Conservation (phyloP, 2,113 vertebrate genomes). For the Sialia sialis region DNA sequence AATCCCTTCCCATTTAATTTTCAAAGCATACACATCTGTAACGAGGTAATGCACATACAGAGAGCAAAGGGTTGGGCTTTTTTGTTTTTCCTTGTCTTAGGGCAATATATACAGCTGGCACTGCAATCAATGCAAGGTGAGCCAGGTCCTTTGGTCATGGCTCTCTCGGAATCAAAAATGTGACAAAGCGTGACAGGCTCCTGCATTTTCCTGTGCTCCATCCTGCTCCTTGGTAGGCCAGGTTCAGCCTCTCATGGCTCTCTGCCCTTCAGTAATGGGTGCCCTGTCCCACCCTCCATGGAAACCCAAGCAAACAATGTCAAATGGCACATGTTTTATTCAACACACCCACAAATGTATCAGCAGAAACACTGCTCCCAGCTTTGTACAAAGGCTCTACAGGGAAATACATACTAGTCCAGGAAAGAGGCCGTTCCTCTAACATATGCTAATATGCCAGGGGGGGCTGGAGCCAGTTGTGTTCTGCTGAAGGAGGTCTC, state of each 20-base stretch:
- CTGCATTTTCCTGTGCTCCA: background rate
- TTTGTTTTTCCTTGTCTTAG: background rate
- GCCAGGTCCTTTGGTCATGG: background rate
- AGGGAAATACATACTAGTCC: background rate
- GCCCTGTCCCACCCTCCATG: background rate
- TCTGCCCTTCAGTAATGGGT: background rate
- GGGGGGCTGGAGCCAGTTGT: background rate
- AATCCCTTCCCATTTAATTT: background rate
- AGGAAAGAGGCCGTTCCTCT: background rate
- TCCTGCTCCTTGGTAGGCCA: background rate
- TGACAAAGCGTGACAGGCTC: background rate
- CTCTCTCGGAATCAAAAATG: background rate
- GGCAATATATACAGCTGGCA: background rate
- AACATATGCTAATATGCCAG: background rate
- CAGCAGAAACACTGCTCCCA: background rate
- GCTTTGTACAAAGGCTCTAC: background rate
- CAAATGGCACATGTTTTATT: conserved; percentile 26
- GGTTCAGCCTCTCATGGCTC: background rate
- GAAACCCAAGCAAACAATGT: background rate
- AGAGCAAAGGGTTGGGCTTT: background rate
- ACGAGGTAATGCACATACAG: background rate
- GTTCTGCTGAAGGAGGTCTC: background rate
- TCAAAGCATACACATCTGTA: background rate
- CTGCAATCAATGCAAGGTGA: background rate
- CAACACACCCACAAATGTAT: background rate